Conservation (phyloP, 2,797 vertebrate species). For the Cichlasoma orientale region DNA sequence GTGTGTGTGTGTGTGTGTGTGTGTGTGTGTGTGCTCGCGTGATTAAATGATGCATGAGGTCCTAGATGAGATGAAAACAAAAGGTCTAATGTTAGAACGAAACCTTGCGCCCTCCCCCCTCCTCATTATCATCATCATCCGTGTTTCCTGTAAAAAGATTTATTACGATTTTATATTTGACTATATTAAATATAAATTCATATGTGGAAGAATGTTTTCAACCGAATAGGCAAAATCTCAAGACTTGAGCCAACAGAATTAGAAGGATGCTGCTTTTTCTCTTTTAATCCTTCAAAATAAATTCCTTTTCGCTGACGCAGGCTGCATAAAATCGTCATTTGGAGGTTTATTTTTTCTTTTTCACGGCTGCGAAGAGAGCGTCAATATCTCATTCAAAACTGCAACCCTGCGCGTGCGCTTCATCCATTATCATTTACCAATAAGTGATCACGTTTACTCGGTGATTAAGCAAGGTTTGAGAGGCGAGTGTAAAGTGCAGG, state of each 20-base stretch:
- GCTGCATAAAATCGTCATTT: conserved; percentile 25
- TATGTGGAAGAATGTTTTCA: neutral
- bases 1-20: conserved; percentile 3
- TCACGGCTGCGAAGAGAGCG: conserved; percentile 31
- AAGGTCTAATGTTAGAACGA: neutral
- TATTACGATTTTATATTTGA: neutral
- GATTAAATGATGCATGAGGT: neutral
- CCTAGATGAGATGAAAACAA: neutral
- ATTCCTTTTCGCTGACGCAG: neutral
- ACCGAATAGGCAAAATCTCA: neutral
- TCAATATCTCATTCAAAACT: conserved; percentile 58
- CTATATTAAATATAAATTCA: neutral
- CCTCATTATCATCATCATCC: neutral
- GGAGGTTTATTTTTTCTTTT: neutral
- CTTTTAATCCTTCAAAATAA: neutral
- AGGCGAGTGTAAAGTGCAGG: conserved; percentile 12
- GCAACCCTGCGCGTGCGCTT: conserved; percentile 9
- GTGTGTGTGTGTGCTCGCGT: neutral
- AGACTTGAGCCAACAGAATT: neutral
- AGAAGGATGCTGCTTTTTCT: neutral
- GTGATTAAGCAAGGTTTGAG: conserved; percentile 63
- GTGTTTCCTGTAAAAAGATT: neutral
- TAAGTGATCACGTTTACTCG: conserved; percentile 57
- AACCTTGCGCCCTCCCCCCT: neutral
- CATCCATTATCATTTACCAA: conserved; percentile 62